Conservation (phyloP, 1,140 invertebrate genomes). For the Drosophila arizonae region DNA sequence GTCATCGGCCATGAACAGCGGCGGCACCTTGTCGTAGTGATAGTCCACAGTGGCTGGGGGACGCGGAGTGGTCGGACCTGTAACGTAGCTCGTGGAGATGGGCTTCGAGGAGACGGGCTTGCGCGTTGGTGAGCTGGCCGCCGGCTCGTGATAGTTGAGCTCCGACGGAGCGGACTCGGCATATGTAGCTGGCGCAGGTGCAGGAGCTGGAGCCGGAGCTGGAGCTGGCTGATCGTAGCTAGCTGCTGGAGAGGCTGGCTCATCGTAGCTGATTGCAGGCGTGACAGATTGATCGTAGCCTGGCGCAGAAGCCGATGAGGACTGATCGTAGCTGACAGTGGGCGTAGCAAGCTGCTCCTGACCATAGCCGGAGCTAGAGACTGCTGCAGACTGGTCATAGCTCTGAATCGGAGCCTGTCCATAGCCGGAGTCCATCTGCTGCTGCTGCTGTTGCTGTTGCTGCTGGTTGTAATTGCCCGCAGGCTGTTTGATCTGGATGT, state of each 20-base stretch:
- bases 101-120: slow-evolving; percentile 75
- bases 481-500: slow-evolving; percentile 62
- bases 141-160: slow-evolving; percentile 40
- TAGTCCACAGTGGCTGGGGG: slow-evolving; percentile 65
- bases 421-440: slow-evolving; percentile 10
- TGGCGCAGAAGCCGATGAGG: background rate
- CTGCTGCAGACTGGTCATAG: slow-evolving; percentile 23
- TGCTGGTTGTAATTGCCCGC: slow-evolving; percentile 17
- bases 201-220: slow-evolving; percentile 19
- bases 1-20: slow-evolving; percentile 73
- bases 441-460: slow-evolving; percentile 43
- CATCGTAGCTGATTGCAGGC: slow-evolving; percentile 48
- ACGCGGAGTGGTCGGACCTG: slow-evolving; percentile 83
- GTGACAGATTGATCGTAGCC: slow-evolving; percentile 36
- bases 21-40: slow-evolving; percentile 75
- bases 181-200: slow-evolving; percentile 1
- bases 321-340: slow-evolving; percentile 46
- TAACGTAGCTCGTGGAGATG: slow-evolving; percentile 86
- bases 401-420: slow-evolving; percentile 25
- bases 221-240: slow-evolving; percentile 28
- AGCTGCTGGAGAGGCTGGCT: slow-evolving; percentile 10
- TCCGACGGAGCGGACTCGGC: slow-evolving; percentile 17
- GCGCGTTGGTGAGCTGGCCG: slow-evolving; percentile 58
- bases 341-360: slow-evolving; percentile 37
- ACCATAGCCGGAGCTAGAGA: slow-evolving; percentile 9